Evolutionary conservation across 2,797 vertebrate genomes (phyloP), one percentile per base, ranked within the genome.

Genomic region (Champsocephalus esox): DNA sequence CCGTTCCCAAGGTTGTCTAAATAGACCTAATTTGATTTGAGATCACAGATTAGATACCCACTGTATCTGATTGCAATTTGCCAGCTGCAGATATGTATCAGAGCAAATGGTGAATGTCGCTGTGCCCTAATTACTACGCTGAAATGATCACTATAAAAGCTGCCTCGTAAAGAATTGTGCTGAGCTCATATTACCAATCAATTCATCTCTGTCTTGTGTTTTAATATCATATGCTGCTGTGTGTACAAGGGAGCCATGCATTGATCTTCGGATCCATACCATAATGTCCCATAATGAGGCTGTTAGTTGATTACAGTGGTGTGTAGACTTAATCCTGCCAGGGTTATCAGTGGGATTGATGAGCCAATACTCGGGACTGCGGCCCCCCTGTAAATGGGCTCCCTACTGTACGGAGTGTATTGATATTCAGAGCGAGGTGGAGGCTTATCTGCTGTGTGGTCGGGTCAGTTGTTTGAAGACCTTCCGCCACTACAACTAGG

Each of bases 21-120:
- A 94, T 92, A 92, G 90, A 90, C 86, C 90, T 93, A 91, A 94
- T 94, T 92, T 92, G 92, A 94, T 93, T 93, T 93, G 83, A 91
- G 92, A 94, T 93, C 87, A 87, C 86, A 92, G 93, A 93, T 94
- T 91, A 93, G 92, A 92, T 93, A 86, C 73, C 80, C 80, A 84
- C 86, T 90, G 89, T 92, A 93, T 92, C 93, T 94, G 93, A 93
- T 94, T 93, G 93, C 89, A 93, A 93, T 94, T 93, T 93, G 86
- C 93, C 92, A 92, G 90, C 88, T 83, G 81, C 91, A 89, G 91
- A 92, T 90, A 93, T 90, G 91, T 88, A 92, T 92, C 89, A 87
- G 79, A 79, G 82, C 81, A 85, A 83, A 88, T 92, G 90, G 90
- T 91, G 84, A 90, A 91, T 90, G 86, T 88, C 80, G 85, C 90